phyloP scores from a whole-genome alignment of 1,140 invertebrate genomes.

The Brachionus calyciflorus region DNA sequence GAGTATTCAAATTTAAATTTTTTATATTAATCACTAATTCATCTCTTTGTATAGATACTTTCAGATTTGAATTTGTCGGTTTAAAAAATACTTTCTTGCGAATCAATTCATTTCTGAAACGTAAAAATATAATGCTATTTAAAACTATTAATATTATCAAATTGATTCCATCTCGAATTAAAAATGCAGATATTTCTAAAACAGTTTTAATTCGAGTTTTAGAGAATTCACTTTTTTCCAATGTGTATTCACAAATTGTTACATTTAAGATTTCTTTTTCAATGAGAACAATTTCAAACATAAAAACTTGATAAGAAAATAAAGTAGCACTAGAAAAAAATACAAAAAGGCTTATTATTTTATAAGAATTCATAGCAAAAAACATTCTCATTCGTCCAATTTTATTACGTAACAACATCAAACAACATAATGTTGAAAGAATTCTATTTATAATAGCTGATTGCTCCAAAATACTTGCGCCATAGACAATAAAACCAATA shows the following conservation, averaged over 20 bases:
- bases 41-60: neutral
- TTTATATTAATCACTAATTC: neutral
- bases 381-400: neutral
- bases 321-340: neutral
- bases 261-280: no score
- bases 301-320: constrained; percentile 11
- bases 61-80: neutral
- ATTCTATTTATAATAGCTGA: constrained; percentile 12
- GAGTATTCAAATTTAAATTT: neutral
- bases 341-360: neutral
- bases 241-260: neutral
- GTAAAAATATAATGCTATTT: neutral
- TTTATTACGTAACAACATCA: neutral
- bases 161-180: constrained; percentile 7
- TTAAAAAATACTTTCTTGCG: neutral
- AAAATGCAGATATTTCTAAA: neutral
- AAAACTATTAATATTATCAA: neutral
- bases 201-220: neutral
- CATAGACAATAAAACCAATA: neutral
- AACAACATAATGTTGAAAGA: neutral
- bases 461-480: neutral
- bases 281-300: neutral
- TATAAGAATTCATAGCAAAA: neutral
- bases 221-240: constrained; percentile 8
- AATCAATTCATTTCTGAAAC: neutral